Evolutionary conservation across 2,113 vertebrate species (phyloP).

Genomic region (Myanophis thanlyinensis): DNA sequence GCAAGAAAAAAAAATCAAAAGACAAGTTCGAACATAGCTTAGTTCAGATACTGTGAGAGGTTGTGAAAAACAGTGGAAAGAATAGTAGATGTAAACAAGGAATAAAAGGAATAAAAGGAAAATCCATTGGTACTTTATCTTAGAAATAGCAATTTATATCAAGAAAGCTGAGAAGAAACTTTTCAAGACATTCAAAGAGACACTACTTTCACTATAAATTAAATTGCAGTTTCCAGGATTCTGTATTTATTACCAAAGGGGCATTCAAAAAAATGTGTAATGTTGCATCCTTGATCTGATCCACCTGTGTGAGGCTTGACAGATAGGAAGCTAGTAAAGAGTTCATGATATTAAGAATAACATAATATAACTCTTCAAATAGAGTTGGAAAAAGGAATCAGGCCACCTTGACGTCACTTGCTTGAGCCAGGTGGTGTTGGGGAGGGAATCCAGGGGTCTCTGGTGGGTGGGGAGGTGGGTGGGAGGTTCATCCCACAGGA

Average conservation of each 20-base stretch:
- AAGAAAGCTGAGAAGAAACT: background rate
- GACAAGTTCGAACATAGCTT: background rate
- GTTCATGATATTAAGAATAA: background rate
- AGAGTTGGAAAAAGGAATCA: background rate
- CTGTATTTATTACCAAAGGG: background rate
- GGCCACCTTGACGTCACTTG: too few species aligned
- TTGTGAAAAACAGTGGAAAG: background rate
- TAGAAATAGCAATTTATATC: background rate
- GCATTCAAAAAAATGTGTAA: background rate
- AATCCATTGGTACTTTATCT: background rate
- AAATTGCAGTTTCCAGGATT: background rate
- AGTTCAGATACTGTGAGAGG: background rate
- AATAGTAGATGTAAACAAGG: background rate
- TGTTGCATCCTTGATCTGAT: background rate
- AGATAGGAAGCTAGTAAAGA: background rate
- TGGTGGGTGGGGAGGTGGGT: too few species aligned
- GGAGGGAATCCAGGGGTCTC: too few species aligned
- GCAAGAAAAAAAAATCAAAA: background rate
- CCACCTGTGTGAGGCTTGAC: background rate
- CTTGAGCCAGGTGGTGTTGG: too few species aligned
- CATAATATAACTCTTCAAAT: background rate
- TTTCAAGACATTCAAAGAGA: background rate
- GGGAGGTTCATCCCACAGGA: too few species aligned
- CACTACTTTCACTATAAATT: background rate
- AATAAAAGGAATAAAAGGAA: background rate